Conservation (phyloP, 2,113 vertebrate species). For the Sminthopsis crassicaudata region DNA sequence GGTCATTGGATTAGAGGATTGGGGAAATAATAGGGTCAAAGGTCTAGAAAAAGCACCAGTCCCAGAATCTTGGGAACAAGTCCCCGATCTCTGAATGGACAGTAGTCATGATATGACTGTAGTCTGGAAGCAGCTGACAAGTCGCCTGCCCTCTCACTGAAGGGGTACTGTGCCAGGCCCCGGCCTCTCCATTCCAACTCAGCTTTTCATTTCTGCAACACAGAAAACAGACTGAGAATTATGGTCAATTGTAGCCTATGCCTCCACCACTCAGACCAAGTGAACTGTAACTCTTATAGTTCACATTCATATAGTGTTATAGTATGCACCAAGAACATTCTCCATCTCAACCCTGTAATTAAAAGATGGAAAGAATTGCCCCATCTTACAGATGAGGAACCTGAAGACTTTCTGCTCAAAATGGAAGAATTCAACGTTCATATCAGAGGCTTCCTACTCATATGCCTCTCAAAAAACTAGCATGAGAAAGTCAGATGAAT, state of each 20-base stretch:
- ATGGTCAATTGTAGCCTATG: background rate
- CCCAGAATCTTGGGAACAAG: background rate
- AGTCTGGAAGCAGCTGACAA: background rate
- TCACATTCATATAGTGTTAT: background rate
- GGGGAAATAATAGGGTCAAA: background rate
- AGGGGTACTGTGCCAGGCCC: background rate
- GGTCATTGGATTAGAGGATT: background rate
- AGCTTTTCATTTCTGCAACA: background rate
- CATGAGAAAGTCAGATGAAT: background rate
- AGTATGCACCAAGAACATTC: background rate
- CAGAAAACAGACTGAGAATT: background rate
- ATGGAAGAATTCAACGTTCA: background rate
- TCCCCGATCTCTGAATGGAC: background rate
- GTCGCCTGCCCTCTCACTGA: background rate
- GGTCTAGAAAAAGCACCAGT: background rate
- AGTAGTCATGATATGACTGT: background rate
- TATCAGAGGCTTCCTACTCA: background rate
- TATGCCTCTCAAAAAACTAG: background rate
- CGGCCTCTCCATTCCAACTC: background rate
- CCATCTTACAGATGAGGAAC: background rate
- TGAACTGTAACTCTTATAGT: background rate
- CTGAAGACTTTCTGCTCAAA: background rate
- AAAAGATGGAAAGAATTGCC: background rate
- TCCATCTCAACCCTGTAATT: background rate
- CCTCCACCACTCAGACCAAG: background rate